Base-by-base conservation (phyloP, 1,140 invertebrate genomes). In the Neocloeon triangulifer region DNA sequence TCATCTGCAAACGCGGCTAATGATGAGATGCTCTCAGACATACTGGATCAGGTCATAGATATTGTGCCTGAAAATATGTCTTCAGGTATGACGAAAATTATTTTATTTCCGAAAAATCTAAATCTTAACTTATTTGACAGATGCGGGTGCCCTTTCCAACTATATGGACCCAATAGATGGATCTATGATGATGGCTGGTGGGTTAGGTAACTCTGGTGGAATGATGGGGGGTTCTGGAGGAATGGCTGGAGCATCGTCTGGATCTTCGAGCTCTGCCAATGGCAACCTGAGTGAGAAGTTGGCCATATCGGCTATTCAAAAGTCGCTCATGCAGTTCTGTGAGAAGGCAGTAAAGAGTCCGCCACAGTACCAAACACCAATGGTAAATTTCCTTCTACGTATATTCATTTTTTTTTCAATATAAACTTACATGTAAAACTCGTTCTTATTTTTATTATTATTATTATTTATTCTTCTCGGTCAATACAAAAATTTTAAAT, bases 281-380 rank as follows among this genome's bases (percentile, higher is more conserved):
- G n/a, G n/a, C 47, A 58, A 58, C 21, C 50, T 67, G 39, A 71
- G 71, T 41, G 78, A 84, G 43, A 73, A 72, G 47, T 67, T 75
- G 52, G 84, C 78, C 12, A 91, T 92, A 32, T 79, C 73, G 45
- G 78, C 70, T 7, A 94, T 94, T 45, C 78, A 85, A 44, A 73
- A 81, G 49, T 79, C 78, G 45, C 57, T 94, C 35, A 91, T 91
- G 82, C 74, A 73, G 42, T 9, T 14, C 15, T 73, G 62, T 42
- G 69, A 69, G 50, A 75, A 69, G 44, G 63, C 66, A 48, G 49
- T 55, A 2, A 65, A 63, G 38, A 64, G 62, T 14, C 66, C 67
- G 34, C 66, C 69, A 19, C 64, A 64, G 30, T 74, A 73, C 49
- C 62, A 68, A 8, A 59, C 54, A 51, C 59, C 14, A 41, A 57